These are phyloP conservation scores for Holotrichia oblita DNA, from an alignment of 1,140 invertebrate species.

Conservation along the genomic window DNA sequence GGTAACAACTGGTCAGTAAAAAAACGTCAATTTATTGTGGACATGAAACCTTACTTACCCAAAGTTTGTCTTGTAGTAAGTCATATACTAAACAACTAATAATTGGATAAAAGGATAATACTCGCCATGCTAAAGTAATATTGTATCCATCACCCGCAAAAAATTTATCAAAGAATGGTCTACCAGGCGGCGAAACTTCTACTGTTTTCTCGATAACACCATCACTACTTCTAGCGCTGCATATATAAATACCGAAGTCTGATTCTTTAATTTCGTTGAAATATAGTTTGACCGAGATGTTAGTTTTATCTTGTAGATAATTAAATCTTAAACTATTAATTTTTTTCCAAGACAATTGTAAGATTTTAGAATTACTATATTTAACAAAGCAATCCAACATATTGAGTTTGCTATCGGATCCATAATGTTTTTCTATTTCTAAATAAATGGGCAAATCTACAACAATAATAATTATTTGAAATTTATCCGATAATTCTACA, in stretches of 20 bases:
- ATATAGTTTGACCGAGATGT: neutral
- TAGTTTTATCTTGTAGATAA: neutral
- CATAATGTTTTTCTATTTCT: neutral
- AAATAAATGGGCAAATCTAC: slow-evolving; percentile 14
- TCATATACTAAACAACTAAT: neutral
- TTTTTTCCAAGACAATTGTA: neutral
- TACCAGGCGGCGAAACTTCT: neutral
- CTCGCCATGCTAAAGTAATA: neutral
- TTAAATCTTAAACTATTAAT: neutral
- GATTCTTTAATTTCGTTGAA: neutral
- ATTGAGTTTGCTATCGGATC: neutral
- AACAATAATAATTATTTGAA: slow-evolving; percentile 15
- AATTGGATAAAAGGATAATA: neutral
- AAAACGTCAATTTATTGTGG: neutral
- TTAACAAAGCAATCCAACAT: neutral
- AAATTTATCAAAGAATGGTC: slow-evolving; percentile 1
- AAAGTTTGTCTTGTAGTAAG: neutral
- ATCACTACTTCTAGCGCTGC: neutral
- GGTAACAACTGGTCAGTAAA: neutral
- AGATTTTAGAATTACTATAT: neutral
- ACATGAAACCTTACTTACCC: neutral
- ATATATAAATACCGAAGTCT: neutral
- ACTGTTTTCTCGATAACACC: neutral
- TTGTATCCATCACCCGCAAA: neutral
- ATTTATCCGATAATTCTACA: no score